phyloP scores from a whole-genome alignment of 2,888 invertebrate genomes.

The Macropis europaea region DNA sequence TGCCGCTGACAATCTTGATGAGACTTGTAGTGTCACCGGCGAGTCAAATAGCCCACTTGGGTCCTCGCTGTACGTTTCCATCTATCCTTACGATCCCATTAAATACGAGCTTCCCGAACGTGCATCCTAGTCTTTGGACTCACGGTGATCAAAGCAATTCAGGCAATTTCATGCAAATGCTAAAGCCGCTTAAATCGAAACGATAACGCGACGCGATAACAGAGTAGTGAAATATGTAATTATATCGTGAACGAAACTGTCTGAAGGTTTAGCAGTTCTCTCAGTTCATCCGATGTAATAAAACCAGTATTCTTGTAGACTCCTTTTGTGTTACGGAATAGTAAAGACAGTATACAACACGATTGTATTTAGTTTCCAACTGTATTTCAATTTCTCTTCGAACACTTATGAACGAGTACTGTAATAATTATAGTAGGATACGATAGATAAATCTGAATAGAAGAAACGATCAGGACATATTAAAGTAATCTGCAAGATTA shows the following conservation, averaged over 20 bases:
- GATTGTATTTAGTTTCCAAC: too few relatives aligned
- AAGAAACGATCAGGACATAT: too few relatives aligned
- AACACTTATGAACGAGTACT: too few relatives aligned
- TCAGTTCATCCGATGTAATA: neutral
- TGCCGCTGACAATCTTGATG: neutral
- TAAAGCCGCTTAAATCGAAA: conserved; percentile 22
- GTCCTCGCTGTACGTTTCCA: conserved; percentile 17
- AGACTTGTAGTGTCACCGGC: neutral
- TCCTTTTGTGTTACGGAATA: too few relatives aligned
- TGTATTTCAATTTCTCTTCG: too few relatives aligned
- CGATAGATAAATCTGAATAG: too few relatives aligned
- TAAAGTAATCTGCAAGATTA: too few relatives aligned
- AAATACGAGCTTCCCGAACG: conserved; percentile 23
- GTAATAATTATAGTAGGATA: too few relatives aligned
- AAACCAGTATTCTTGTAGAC: too few relatives aligned
- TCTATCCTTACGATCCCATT: conserved; percentile 43
- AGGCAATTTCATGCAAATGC: conserved; percentile 57
- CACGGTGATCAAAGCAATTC: conserved; percentile 43
- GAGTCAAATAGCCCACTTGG: conserved; percentile 14
- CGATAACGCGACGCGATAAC: neutral
- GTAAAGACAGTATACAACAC: too few relatives aligned
- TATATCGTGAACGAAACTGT: neutral
- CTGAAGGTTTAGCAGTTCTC: neutral
- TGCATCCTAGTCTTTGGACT: conserved; percentile 26
- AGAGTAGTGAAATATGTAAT: neutral